phyloP scores from a whole-genome alignment of 2,113 vertebrate genomes.

The Rutilus rutilus region DNA sequence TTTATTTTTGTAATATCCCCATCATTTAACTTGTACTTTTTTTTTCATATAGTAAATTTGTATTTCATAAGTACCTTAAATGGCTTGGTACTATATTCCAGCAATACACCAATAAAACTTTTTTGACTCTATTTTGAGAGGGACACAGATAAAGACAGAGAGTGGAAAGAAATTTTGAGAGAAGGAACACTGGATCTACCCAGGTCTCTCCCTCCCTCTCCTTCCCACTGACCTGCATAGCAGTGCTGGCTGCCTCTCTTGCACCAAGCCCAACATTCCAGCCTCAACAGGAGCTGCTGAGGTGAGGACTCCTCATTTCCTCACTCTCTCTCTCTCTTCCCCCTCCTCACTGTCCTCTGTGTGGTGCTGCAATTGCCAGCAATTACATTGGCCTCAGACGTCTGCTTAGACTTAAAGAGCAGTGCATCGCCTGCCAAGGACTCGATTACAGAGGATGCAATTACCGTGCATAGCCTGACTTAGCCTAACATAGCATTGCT shows the following conservation, averaged over 20 bases:
- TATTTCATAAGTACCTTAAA: not conserved
- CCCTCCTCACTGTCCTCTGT: slow-evolving; percentile 49
- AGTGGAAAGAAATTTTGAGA: slow-evolving; percentile 7
- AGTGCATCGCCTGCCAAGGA: slow-evolving; percentile 59
- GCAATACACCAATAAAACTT: not conserved
- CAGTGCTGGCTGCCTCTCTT: slow-evolving; percentile 45
- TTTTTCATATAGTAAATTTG: not conserved
- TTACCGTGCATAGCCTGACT: slow-evolving; percentile 54
- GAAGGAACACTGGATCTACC: slow-evolving; percentile 23
- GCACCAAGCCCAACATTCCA: slow-evolving; percentile 60
- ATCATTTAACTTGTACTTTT: not conserved
- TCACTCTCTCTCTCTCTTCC: slow-evolving; percentile 36
- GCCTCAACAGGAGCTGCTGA: slow-evolving; percentile 53
- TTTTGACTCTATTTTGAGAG: not conserved
- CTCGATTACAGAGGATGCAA: slow-evolving; percentile 60
- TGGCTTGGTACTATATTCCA: not conserved
- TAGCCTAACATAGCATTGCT: slow-evolving; percentile 46
- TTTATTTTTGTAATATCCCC: not conserved
- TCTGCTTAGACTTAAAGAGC: slow-evolving; percentile 63
- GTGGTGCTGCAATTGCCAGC: slow-evolving; percentile 57
- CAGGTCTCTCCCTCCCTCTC: slow-evolving; percentile 1
- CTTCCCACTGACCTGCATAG: slow-evolving; percentile 51
- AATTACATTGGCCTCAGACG: slow-evolving; percentile 65
- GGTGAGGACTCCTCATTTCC: slow-evolving; percentile 51
- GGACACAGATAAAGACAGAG: slow-evolving; percentile 11